phyloP scores from a whole-genome alignment of 2,888 invertebrate species.

The Chirona hameri region DNA sequence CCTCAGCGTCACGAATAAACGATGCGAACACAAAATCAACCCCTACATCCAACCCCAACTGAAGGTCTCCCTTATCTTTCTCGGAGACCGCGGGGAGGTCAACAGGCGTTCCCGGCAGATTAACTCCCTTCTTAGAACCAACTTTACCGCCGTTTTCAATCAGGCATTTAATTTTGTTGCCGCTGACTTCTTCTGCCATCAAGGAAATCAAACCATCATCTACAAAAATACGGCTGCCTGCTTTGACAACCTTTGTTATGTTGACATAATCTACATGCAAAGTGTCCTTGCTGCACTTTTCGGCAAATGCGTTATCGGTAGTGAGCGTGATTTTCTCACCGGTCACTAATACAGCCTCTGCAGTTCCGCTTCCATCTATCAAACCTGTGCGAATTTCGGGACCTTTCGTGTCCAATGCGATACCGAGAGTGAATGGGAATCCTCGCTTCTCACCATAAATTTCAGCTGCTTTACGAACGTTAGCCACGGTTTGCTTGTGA shows the following conservation, averaged over 20 bases:
- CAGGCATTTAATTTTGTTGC: constrained; percentile 64
- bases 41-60: constrained; percentile 84
- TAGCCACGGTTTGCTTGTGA: constrained; percentile 83
- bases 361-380: constrained; percentile 80
- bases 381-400: constrained; percentile 97
- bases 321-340: constrained; percentile 78
- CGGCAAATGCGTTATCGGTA: constrained; percentile 70
- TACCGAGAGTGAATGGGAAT: constrained; percentile 75
- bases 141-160: constrained; percentile 94
- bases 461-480: constrained; percentile 77
- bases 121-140: constrained; percentile 94
- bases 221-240: constrained; percentile 81
- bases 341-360: constrained; percentile 82
- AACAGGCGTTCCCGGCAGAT: constrained; percentile 90
- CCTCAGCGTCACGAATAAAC: constrained; percentile 88
- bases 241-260: constrained; percentile 83
- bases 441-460: constrained; percentile 71
- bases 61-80: constrained; percentile 88
- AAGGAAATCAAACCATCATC: constrained; percentile 96
- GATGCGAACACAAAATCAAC: constrained; percentile 98
- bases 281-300: constrained; percentile 68
- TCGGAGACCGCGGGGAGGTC: constrained; percentile 96
- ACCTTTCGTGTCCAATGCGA: constrained; percentile 96
- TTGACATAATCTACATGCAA: constrained; percentile 92
- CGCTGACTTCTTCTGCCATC: constrained; percentile 67